Conservation (phyloP, 2,113 vertebrate genomes). For the Pedetes capensis region DNA sequence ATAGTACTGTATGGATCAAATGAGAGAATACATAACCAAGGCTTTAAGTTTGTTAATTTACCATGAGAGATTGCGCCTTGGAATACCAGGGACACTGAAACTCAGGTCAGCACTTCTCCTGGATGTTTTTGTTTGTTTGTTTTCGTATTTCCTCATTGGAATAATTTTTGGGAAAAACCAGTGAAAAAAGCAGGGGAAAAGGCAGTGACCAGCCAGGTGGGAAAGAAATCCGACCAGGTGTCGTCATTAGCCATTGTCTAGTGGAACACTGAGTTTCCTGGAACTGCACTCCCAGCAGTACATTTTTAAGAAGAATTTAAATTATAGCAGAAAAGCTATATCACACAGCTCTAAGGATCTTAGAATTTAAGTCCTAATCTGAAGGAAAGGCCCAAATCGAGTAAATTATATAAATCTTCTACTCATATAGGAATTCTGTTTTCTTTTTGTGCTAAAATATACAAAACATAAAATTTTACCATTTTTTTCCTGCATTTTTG, state of each 20-base stretch:
- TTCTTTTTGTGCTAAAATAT: background rate
- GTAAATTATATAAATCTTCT: constrained; percentile 24
- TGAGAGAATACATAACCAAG: background rate
- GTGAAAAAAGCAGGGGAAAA: background rate
- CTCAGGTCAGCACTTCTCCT: background rate
- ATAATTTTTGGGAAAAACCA: background rate
- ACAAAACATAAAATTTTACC: background rate
- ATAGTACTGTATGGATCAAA: background rate
- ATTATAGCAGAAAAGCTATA: background rate
- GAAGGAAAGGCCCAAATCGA: background rate
- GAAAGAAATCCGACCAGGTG: background rate
- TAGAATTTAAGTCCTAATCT: background rate
- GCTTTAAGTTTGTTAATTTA: background rate
- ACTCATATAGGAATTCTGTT: background rate
- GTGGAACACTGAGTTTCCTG: background rate
- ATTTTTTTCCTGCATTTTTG: no score
- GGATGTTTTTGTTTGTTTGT: background rate
- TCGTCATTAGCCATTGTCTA: background rate
- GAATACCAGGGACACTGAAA: background rate
- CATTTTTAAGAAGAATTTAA: background rate
- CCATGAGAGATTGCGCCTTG: background rate
- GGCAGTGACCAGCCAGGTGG: background rate
- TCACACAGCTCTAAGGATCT: background rate
- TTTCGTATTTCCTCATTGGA: background rate
- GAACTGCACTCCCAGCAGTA: background rate